These are phyloP conservation scores for Chromis chromis DNA, from an alignment of 2,797 vertebrate species.

Conservation along the genomic window DNA sequence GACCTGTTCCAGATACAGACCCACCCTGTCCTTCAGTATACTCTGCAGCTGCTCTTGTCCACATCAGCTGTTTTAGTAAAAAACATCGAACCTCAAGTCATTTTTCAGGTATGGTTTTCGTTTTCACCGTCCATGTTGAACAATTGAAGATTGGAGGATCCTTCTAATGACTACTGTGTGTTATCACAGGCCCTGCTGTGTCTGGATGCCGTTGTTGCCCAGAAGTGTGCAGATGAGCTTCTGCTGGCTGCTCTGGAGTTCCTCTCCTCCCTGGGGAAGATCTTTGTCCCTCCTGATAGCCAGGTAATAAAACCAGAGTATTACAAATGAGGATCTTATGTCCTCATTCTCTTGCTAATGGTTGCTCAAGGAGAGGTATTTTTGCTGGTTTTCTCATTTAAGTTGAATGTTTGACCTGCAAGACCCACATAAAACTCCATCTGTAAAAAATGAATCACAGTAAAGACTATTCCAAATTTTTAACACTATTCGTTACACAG, in stretches of 20 bases:
- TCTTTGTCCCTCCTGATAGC: constrained; percentile 85
- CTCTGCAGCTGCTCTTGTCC: constrained; percentile 86
- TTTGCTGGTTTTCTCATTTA: neutral
- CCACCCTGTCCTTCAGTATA: constrained; percentile 84
- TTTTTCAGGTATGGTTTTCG: constrained; percentile 86
- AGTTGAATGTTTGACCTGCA: too few species aligned
- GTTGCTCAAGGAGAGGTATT: neutral
- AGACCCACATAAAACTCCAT: neutral
- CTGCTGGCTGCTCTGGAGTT: constrained; percentile 88
- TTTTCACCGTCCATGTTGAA: neutral
- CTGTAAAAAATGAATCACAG: too few species aligned
- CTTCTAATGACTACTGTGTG: constrained; percentile 5
- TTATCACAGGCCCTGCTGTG: constrained; percentile 85
- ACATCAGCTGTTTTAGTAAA: constrained; percentile 86
- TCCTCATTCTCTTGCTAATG: neutral
- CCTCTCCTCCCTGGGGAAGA: constrained; percentile 88
- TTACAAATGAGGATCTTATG: neutral
- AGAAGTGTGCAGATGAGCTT: constrained; percentile 84
- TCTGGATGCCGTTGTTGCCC: constrained; percentile 84
- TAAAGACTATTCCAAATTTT: too few species aligned
- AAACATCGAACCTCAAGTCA: constrained; percentile 82
- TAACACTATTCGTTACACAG: neutral
- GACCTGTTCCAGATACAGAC: constrained; percentile 81
- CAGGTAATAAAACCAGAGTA: constrained; percentile 83
- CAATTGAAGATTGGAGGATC: neutral